Evolutionary conservation across 2,113 vertebrate genomes (phyloP), one percentile per base, ranked within the genome.

Genomic region (Bos javanicus): DNA sequence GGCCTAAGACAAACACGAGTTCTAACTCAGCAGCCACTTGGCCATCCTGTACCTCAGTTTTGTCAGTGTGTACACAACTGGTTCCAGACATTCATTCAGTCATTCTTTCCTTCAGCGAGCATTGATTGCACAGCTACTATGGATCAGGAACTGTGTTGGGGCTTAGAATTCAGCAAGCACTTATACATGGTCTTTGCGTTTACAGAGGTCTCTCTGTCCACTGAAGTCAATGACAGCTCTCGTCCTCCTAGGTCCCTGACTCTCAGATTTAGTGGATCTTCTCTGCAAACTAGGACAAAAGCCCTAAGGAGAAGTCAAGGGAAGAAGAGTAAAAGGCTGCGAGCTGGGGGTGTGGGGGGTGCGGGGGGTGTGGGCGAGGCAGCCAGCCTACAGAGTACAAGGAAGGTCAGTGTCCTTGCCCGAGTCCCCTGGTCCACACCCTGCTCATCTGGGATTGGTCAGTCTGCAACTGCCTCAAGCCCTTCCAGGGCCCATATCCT

Each of bases 21-120:
- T n/a, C 90, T 83, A n/a, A 67, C 23, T 80, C 46, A 93, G 46
- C n/a, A 96, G 64, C 14, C 71, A 43, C 26, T 62, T 85, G 26
- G 67, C 28, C 62, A 16, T 59, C 16, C 21, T 87, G 12, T 30
- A 83, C 25, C 36, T 95, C 33, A 11, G 15, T 71, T 50, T 48
- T 19, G 33, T 92, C 52, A 28, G 0, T 67, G 54, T 84, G 60
- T n/a, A 81, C 30, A 23, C 46, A 14, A 21, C 2, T 43, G 3
- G 30, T 57, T 96, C 15, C 25, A 62, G 74, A 74, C 90, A 62
- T 43, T 57, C 56, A 67, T 26, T 87, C 46, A 16, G 4, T 67
- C 28, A 30, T n/a, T 83, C 36, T 48, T 74, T 59, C 28, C n/a
- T 86, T 60, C 17, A 13, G 0, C 83, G 19, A 52, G 4, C 33